Conservation (phyloP, 30 jellyfish, hydroid and myxozoan species). For the Aurelia aurita region DNA sequence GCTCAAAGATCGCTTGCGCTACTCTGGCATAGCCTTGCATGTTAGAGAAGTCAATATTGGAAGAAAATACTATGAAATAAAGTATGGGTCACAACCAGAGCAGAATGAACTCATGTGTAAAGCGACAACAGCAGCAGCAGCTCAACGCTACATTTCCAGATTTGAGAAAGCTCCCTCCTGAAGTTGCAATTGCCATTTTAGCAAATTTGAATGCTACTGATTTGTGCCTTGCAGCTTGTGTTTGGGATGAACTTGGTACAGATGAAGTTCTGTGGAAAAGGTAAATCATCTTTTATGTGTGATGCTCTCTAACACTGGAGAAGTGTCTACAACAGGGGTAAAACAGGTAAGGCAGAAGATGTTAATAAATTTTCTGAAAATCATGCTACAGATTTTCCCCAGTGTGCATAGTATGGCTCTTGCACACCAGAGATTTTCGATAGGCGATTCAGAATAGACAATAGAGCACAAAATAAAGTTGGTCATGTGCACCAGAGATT, state of each 20-base stretch:
- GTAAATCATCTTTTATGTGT: conserved; percentile 7
- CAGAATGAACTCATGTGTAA: conserved; percentile 14
- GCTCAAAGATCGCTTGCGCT: no score
- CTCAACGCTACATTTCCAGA: conserved; percentile 66
- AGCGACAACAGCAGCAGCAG: conserved; percentile 37
- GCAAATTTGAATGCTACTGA: conserved; percentile 95
- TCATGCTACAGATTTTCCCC: no score
- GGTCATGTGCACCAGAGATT: no score
- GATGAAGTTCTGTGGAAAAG: conserved; percentile 93
- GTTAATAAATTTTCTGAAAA: no score
- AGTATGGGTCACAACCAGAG: conserved; percentile 67
- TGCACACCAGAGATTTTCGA: no score
- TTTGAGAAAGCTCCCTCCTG: conserved; percentile 92
- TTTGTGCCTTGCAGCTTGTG: conserved; percentile 97
- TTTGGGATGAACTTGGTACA: conserved; percentile 91
- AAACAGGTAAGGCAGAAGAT: no score
- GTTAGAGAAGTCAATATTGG: background rate
- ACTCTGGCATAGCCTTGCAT: background rate
- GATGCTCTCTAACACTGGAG: background rate
- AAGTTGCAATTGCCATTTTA: conserved; percentile 86
- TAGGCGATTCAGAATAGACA: no score
- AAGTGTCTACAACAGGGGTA: background rate
- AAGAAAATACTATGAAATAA: background rate
- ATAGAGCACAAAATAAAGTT: no score
- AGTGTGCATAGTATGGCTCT: no score